Base-by-base conservation (phyloP, 2,113 vertebrate genomes). In the Morphnarchus princeps region DNA sequence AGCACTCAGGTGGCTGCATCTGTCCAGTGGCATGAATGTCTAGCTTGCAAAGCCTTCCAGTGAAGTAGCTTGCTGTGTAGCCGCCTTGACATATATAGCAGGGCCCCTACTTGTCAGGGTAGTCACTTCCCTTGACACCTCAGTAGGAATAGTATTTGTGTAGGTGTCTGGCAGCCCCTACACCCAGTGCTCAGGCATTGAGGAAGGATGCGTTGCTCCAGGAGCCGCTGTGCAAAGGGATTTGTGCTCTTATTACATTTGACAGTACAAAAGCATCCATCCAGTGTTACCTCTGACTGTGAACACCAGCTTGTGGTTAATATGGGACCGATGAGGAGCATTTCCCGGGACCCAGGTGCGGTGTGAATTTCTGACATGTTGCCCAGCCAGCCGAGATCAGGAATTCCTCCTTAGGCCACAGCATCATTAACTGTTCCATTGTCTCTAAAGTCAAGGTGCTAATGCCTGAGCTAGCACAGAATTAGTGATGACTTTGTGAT, bases 1-100 rank as follows among this genome's bases (percentile, higher is more conserved):
- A 62, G 62, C 21, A 1, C 9, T 52, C 28, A 2, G 0, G 1
- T 13, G 55, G 59, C 38, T 18, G 11, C 2, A 0, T 21, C 40
- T 40, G 6, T 50, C 62, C 63, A 9, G 21, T 32, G n/a, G 31
- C 38, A 5, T 7, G 20, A 45, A 13, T 54, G 36, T 26, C 3
- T 13, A 13, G n/a, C 57, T 74, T 24, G 28, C 13, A 20, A 38
- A 45, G 19, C 43, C 61, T 45, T 57, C 42, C 42, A 20, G 40
- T 10, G 71, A 38, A 49, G 54, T 13, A 17, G 25, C 16, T 63
- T 25, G 25, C 12, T 13, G 45, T 5, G 9, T 63, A 63, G 67
- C 66, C 21, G 4, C 54, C 49, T 40, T 34, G 40, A 17, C 25
- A 4, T 11, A 8, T 0, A 3, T 19, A 22, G 32, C n/a, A 78